These are phyloP conservation scores for Lysandra coridon DNA, from an alignment of 2,888 invertebrate genomes.

Conservation along the genomic window DNA sequence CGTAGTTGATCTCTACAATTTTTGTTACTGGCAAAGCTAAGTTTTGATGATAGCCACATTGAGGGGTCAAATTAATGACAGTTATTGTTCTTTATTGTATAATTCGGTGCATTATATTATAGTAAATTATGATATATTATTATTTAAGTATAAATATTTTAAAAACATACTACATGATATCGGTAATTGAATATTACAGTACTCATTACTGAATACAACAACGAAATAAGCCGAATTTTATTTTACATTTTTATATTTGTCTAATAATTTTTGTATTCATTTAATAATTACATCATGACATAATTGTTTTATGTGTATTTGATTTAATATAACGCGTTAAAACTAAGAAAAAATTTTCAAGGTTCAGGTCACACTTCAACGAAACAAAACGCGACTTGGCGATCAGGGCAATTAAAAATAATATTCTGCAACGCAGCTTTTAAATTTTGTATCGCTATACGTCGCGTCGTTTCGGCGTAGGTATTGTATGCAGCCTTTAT, in stretches of 20 bases:
- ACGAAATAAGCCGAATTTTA: constrained; percentile 15
- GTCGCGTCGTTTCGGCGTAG: neutral
- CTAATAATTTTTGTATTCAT: neutral
- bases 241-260: constrained; percentile 22
- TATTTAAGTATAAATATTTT: neutral
- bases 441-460: neutral
- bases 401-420: too few species aligned
- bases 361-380: neutral
- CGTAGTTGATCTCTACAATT: too few species aligned
- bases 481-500: neutral
- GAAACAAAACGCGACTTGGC: neutral
- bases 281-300: neutral
- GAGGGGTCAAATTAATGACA: too few species aligned
- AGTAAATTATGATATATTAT: neutral
- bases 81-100: neutral
- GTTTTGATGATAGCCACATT: too few species aligned
- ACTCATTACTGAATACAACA: neutral
- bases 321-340: neutral
- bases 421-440: neutral
- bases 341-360: neutral
- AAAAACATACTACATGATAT: neutral
- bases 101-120: neutral
- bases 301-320: neutral
- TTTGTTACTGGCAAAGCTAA: too few species aligned
- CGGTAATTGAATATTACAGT: constrained; percentile 2